Evolutionary conservation across 1,140 invertebrate genomes (phyloP), one percentile per base, ranked within the genome.

Genomic region (Mya arenaria): DNA sequence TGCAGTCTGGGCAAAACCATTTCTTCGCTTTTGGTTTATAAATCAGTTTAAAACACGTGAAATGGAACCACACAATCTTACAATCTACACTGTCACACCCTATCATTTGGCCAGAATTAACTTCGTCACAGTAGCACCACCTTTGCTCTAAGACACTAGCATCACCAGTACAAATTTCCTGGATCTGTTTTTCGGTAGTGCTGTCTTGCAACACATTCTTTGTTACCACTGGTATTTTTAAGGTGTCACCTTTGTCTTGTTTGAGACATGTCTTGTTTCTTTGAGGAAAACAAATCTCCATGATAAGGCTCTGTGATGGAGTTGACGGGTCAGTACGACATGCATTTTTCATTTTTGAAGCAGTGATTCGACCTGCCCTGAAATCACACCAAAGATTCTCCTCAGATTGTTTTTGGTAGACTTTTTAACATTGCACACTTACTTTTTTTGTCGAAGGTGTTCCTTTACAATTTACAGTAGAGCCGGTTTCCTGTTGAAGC

Each of bases 11-110:
- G 32, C 74, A 78, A 39, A 41, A 78, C 74, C 74, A 78, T 13
- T 34, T 15, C 23, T 32, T 55, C 1, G 19, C 19, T 63, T 63
- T 75, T 52, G 74, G 74, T 52, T 32, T 19, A 3, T 36, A 17
- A 6, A 52, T 63, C 32, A 83, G 3, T 23, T 62, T 62, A 25
- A 78, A 34, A 83, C 82, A 83, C 32, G 8, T 55, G 3, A 72
- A 69, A n/a, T 83, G 82, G 63, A 41, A 77, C 72, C 81, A 83
- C 39, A 23, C 62, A 41, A 65, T 25, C 36, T 62, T 55, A 37
- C 73, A 83, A 48, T 77, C 60, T 34, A 58, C 32, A 72, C 52
- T 77, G n/a, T 78, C 82, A 78, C 82, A 72, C 4, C 19, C 34
- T 37, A 83, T 55, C 82, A 83, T 83, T 39, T 32, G 8, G 4